Evolutionary conservation across 2,888 invertebrate species (phyloP).

Genomic region (Eilema caniola): DNA sequence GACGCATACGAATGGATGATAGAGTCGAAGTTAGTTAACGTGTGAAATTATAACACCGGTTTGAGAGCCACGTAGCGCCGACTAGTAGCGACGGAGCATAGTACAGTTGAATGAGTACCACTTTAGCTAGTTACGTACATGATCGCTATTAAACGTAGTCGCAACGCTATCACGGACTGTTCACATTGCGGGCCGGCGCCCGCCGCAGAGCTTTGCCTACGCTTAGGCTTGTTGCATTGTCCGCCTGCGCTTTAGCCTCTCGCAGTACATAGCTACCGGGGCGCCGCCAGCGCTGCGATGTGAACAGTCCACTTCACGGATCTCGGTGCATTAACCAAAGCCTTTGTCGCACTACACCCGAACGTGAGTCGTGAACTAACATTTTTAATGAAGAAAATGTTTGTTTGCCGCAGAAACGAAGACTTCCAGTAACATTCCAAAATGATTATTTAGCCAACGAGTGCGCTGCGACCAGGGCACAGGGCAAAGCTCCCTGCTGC

Average conservation of each 20-base stretch:
- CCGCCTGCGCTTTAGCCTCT: conserved; percentile 42
- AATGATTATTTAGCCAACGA: conserved; percentile 74
- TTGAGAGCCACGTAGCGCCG: conserved; percentile 43
- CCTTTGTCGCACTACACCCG: conserved; percentile 44
- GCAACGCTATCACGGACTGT: conserved; percentile 51
- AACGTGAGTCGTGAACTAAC: conserved; percentile 62
- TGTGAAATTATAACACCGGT: conserved; percentile 31
- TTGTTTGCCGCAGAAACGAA: conserved; percentile 85
- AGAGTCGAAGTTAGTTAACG: conserved; percentile 42
- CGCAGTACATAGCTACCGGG: conserved; percentile 42
- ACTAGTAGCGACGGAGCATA: conserved; percentile 45
- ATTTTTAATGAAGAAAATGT: conserved; percentile 74
- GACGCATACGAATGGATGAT: conserved; percentile 48
- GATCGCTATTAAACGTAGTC: conserved; percentile 53
- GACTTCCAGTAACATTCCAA: conserved; percentile 84
- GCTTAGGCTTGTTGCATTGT: conserved; percentile 48
- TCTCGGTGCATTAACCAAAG: conserved; percentile 40
- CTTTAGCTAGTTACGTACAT: conserved; percentile 54
- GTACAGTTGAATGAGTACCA: conserved; percentile 46
- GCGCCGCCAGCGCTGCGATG: conserved; percentile 38
- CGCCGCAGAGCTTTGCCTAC: conserved; percentile 31
- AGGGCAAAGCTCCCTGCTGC: conserved; percentile 49
- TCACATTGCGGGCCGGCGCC: conserved; percentile 39
- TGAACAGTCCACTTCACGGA: conserved; percentile 44
- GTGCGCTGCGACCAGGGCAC: conserved; percentile 58